phyloP scores from a whole-genome alignment of 2,113 vertebrate species.

The Pluvialis apricaria region DNA sequence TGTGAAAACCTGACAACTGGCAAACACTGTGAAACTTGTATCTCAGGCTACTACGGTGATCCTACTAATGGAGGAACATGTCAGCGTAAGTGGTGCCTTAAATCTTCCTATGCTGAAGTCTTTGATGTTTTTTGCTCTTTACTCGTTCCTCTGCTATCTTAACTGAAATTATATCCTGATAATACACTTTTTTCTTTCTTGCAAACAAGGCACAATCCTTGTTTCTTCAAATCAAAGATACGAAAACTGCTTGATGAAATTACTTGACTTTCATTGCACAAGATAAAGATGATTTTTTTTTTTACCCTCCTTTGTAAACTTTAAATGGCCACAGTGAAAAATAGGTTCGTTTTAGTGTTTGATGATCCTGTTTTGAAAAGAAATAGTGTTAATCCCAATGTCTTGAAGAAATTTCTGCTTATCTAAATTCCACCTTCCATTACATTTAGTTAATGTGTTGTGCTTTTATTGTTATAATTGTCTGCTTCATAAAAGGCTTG shows the following conservation, averaged over 20 bases:
- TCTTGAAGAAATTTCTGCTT: neutral
- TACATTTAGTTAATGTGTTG: neutral
- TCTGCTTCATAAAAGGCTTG: neutral
- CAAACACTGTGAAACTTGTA: conserved; percentile 91
- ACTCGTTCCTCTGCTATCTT: neutral
- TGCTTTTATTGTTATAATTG: neutral
- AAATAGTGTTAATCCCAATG: neutral
- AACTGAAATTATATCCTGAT: neutral
- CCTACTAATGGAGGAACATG: conserved; percentile 96
- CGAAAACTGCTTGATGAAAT: neutral
- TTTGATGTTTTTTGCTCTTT: rapidly evolving
- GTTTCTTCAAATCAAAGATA: neutral
- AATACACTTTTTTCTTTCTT: neutral
- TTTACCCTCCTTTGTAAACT: neutral
- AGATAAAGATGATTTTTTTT: neutral
- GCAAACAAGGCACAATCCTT: neutral
- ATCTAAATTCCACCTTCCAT: neutral
- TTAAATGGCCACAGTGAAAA: neutral
- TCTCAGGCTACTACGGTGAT: conserved; percentile 95
- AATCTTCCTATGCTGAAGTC: rapidly evolving
- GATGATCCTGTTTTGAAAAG: neutral
- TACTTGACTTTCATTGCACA: neutral
- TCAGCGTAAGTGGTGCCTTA: conserved; percentile 84
- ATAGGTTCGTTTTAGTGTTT: neutral
- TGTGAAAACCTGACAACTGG: conserved; percentile 95